Percentiles rank a stretch among this genome's conserved stretches.
Evolutionary conservation across 2,888 invertebrate species (phyloP).

Genomic region (Belgica antarctica): DNA sequence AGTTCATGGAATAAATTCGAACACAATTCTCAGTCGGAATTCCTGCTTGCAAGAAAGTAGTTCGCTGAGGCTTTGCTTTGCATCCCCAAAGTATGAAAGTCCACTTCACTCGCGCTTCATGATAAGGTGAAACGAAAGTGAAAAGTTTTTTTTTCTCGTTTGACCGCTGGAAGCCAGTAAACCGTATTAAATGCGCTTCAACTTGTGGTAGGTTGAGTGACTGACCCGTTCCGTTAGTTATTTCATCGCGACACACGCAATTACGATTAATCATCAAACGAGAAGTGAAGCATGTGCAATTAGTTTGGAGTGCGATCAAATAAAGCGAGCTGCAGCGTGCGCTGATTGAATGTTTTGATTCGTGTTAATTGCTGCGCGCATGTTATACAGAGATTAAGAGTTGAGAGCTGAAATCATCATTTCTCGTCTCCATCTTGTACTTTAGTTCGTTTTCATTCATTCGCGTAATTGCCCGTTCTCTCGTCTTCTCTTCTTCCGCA

Average conservation of each 20-base stretch:
- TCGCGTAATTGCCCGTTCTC: background rate
- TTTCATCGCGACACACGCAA: background rate
- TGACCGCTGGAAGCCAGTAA: background rate
- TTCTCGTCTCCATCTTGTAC: too few species aligned
- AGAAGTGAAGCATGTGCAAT: too few species aligned
- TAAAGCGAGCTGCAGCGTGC: too few species aligned
- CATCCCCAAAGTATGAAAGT: background rate
- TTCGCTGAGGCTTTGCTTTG: background rate
- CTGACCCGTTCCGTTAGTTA: background rate
- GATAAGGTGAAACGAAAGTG: constrained; percentile 34
- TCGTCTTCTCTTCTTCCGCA: too few species aligned
- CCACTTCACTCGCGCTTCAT: background rate
- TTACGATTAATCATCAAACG: background rate
- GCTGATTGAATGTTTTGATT: too few species aligned
- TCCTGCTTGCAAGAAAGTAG: constrained; percentile 34
- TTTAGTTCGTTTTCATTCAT: too few species aligned
- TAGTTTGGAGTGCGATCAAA: too few species aligned
- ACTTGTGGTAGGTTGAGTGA: constrained; percentile 25
- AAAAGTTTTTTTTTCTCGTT: too few species aligned
- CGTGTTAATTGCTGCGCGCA: too few species aligned
- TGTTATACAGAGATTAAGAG: too few species aligned
- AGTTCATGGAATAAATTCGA: constrained; percentile 21
- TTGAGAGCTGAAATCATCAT: too few species aligned
- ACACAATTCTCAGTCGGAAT: constrained; percentile 23
- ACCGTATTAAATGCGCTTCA: constrained; percentile 38